A percentile compares a stretch with the other conserved stretches of the same genome.
Conservation (phyloP, 2,797 vertebrate species). For the Micrastur ruficollis region DNA sequence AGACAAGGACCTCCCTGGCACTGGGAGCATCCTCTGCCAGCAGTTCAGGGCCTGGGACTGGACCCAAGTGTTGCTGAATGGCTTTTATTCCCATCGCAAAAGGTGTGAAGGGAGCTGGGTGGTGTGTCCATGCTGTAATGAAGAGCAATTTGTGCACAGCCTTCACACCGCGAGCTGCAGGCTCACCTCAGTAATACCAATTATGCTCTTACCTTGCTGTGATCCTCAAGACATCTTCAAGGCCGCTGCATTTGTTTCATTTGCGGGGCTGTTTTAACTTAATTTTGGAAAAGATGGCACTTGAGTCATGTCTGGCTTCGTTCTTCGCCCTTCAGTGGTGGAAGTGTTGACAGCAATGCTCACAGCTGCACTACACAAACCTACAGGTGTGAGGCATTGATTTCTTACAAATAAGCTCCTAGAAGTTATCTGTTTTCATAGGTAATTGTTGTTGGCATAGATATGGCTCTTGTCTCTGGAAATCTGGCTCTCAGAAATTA, state of each 20-base stretch:
- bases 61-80: background rate
- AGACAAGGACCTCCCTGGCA: background rate
- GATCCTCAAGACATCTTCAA: background rate
- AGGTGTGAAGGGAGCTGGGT: background rate
- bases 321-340: background rate
- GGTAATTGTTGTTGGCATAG: conserved; percentile 34
- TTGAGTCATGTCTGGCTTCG: background rate
- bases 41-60: fast-evolving
- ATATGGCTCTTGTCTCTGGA: background rate
- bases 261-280: background rate
- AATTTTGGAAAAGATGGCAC: background rate
- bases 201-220: background rate
- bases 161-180: background rate
- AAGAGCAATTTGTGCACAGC: background rate
- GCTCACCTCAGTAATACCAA: background rate
- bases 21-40: background rate
- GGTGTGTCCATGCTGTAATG: fast-evolving
- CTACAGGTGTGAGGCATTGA: conserved; percentile 4
- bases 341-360: conserved; percentile 16
- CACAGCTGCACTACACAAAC: background rate
- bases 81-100: background rate
- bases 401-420: conserved; percentile 15
- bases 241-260: background rate
- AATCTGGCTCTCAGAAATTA: background rate
- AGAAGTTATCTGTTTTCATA: conserved; percentile 11